A percentile compares a stretch with the other conserved stretches of the same genome.
Evolutionary conservation across 2,888 invertebrate species (phyloP).

Genomic region (Spatulosminthurus flaviceps): DNA sequence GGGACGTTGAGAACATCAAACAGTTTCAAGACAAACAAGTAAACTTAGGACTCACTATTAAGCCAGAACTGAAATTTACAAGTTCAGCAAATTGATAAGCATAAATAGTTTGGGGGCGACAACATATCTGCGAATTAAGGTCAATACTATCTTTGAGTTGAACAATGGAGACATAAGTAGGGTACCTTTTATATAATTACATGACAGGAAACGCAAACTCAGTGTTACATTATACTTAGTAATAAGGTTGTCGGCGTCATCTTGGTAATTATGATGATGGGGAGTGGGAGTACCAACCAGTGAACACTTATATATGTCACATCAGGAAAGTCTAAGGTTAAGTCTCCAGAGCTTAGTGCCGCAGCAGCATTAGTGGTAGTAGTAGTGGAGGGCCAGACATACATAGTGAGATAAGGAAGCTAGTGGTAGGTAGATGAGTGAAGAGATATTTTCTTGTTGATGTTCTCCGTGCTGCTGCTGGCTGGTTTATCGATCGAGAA

Average conservation of each 20-base stretch:
- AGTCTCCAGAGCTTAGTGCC: not conserved
- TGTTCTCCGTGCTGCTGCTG: slow-evolving; percentile 26
- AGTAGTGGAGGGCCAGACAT: not conserved
- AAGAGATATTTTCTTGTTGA: slow-evolving; percentile 35
- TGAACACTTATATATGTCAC: no score
- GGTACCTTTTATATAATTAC: not conserved
- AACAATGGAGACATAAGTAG: slow-evolving; percentile 8
- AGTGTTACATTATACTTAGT: not conserved
- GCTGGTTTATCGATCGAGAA: slow-evolving; percentile 43
- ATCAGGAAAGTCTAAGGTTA: no score
- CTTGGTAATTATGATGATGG: not conserved
- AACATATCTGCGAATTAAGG: slow-evolving; percentile 1
- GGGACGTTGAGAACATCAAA: no score
- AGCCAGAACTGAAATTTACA: no score
- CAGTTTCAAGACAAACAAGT: no score
- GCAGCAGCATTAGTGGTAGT: not conserved
- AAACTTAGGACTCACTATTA: no score
- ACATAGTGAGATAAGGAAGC: not conserved
- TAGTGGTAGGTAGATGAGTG: slow-evolving; percentile 22
- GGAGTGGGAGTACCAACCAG: no score
- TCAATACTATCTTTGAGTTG: slow-evolving; percentile 2
- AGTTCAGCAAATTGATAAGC: not conserved
- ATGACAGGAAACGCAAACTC: not conserved
- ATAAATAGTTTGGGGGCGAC: not conserved
- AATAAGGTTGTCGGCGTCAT: not conserved